Evolutionary conservation across 1,140 invertebrate genomes (phyloP), one percentile per base, ranked within the genome.

Genomic region (Homarus americanus): DNA sequence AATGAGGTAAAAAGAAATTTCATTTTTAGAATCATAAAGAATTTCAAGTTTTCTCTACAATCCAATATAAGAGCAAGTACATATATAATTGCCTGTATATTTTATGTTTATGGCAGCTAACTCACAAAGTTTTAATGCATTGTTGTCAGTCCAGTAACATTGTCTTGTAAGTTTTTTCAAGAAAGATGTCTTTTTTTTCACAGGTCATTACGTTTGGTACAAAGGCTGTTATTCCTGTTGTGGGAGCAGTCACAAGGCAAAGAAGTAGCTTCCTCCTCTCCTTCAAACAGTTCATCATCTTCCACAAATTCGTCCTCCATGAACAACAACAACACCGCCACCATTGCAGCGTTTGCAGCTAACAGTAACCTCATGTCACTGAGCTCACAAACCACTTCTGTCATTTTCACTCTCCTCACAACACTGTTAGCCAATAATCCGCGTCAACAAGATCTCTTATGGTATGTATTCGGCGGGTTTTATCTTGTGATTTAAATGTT

Each of bases 161-260:
- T 49, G 44, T 10, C 44, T 49, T 1, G 15, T 49, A 49, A 15
- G 15, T 63, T 63, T 63, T 63, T 2, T 63, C 0, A 78, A 63
- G 34, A 73, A 34, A 66, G 9, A 44, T 4, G 32, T 72, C 2
- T 72, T 12, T 49, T 40, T 53, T 36, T 58, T 53, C 82, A n/a
- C 89, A 92, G 91, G 79, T 41, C 36, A 92, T 94, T 98, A 73
- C 96, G 97, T 93, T 93, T 98, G 53, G 96, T 98, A 17, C 96
- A 96, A 41, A 97, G 97, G 93, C 94, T 99, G 49, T 94, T 99
- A 32, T 96, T 97, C 89, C 96, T 98, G 79, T 96, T 98, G 66
- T 95, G 96, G 36, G 96, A 97, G 92, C 90, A 91, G 76, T 75
- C 83, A 40, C 87, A 91, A 63, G 87, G 82, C 17, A 85, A 80